Conservation (phyloP, 2,888 invertebrate genomes). For the Lasioglossum calceatum region DNA sequence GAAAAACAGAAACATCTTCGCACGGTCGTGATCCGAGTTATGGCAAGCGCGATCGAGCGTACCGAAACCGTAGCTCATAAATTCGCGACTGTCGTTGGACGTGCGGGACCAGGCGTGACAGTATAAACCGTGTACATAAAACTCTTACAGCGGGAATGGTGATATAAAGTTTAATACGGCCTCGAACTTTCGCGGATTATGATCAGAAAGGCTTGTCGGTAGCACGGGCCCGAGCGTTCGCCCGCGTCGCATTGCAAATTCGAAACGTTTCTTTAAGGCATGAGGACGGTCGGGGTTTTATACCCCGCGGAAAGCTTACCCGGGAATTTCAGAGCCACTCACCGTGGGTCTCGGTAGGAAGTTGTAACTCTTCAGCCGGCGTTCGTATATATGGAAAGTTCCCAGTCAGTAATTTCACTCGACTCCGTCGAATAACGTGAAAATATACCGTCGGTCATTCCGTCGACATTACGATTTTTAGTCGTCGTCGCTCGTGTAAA, state of each 20-base stretch:
- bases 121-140: constrained; percentile 63
- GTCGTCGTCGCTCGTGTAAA: background rate
- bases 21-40: background rate
- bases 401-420: background rate
- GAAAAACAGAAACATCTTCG: constrained; percentile 1
- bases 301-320: constrained; percentile 13
- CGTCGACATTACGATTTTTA: constrained; percentile 1
- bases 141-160: constrained; percentile 33
- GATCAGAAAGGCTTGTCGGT: constrained; percentile 50
- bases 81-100: constrained; percentile 48
- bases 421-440: background rate
- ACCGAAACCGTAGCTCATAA: constrained; percentile 63
- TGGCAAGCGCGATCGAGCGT: constrained; percentile 27
- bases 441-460: background rate
- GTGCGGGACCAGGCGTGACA: constrained; percentile 41
- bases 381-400: constrained; percentile 5
- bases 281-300: constrained; percentile 46
- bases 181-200: constrained; percentile 63
- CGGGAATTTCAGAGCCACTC: constrained; percentile 23
- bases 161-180: constrained; percentile 65
- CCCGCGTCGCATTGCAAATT: constrained; percentile 58
- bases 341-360: background rate
- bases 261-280: constrained; percentile 53
- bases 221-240: constrained; percentile 15
- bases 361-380: constrained; percentile 1